Base-by-base conservation (phyloP, 2,113 vertebrate species). In the Hassar affinis region DNA sequence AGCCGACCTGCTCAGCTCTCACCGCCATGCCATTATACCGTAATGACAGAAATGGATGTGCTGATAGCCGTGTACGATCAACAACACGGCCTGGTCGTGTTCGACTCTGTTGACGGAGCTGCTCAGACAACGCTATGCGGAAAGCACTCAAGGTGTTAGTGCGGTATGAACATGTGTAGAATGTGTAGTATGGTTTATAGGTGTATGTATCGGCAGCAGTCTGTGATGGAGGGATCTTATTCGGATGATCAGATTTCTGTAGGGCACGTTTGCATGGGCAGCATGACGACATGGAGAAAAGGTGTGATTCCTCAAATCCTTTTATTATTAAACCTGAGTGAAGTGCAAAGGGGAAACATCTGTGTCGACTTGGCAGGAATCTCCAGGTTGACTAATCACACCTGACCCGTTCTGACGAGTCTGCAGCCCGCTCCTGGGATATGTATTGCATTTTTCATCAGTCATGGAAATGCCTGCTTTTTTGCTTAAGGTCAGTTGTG, bases 361-460 rank as follows among this genome's bases (percentile, higher is more conserved):
- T 77, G 72, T 51, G 47, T 47, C 18, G 18, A 22, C 72, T 52
- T 75, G 51, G 74, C 30, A 77, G n/a, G 51, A 56, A 77, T 77
- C 51, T 56, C 35, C 74, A 77, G 74, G 30, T 77, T 56, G 74
- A 77, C 74, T 54, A 77, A 77, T 77, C 51, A 56, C 20, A 30
- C 33, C 74, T 77, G 74, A 77, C 51, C 74, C 30, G 51, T 77
- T 77, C 56, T 56, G 52, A 56, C 74, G 54, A 77, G 74, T 77
- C 51, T 77, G 33, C 30, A 25, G 51, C 30, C 33, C 54, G 49
- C 56, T 77, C 56, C 38, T 22, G 18, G 1, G 18, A 56, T 56
- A 56, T 25, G 9, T 25, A 33, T 52, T 11, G 49, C 27, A 22
- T 54, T 75, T 75, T 75, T 75, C 30, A 35, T 77, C 30, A 77